These are phyloP conservation scores for Melanotaenia duboulayi DNA, from an alignment of 2,113 vertebrate species.

Conservation along the genomic window DNA sequence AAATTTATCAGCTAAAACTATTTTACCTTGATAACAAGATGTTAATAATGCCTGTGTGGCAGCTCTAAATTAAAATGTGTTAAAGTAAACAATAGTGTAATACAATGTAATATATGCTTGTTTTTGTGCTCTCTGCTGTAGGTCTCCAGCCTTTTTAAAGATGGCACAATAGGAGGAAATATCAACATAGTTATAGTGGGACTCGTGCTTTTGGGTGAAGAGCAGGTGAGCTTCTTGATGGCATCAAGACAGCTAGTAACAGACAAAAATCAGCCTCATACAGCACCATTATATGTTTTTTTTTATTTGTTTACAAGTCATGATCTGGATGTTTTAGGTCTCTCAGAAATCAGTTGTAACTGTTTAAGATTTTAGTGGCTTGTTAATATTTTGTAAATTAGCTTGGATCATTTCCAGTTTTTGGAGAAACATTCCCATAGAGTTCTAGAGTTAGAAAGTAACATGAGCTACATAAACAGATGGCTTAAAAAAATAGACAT, in stretches of 20 bases:
- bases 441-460: conserved; percentile 10
- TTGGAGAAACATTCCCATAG: conserved; percentile 38
- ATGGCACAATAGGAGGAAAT: conserved; percentile 90
- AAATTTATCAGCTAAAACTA: no score
- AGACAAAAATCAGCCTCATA: not conserved
- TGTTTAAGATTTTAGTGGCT: conserved; percentile 69
- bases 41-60: not conserved
- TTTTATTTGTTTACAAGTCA: conserved; percentile 22
- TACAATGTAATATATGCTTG: not conserved
- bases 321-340: not conserved
- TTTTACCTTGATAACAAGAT: not conserved
- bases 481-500: conserved; percentile 24
- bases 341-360: conserved; percentile 36
- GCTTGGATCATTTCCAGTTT: conserved; percentile 56
- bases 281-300: not conserved
- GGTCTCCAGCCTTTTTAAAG: conserved; percentile 92
- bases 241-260: not conserved
- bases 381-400: conserved; percentile 74
- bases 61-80: not conserved
- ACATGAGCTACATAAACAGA: conserved; percentile 12
- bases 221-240: conserved; percentile 83
- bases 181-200: conserved; percentile 91
- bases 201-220: conserved; percentile 89
- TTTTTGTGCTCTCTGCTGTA: conserved; percentile 55
- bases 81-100: not conserved